Percentiles rank a stretch among this genome's conserved stretches.
phyloP scores from a whole-genome alignment of 2,888 invertebrate genomes.

The Acanthosepion pharaonis region DNA sequence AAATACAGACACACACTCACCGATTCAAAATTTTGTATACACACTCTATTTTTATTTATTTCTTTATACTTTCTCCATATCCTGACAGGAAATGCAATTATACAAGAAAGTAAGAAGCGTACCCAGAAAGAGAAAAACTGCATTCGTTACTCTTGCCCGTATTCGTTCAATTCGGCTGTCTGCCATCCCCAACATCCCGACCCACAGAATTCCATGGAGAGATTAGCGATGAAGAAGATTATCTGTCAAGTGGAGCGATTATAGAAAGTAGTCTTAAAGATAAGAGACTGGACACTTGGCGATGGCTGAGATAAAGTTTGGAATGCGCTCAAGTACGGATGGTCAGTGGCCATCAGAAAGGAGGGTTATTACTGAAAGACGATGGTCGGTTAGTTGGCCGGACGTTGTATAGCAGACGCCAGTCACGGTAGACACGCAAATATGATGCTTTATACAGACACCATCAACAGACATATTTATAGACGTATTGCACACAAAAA shows the following conservation, averaged over 20 bases:
- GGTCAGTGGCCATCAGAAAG: background rate
- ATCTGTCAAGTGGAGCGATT: conserved; percentile 33
- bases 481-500: no score
- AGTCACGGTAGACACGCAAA: background rate
- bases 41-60: no score
- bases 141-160: no score
- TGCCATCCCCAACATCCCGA: background rate
- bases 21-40: no score
- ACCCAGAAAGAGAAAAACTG: no score
- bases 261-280: background rate
- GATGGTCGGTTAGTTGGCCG: background rate
- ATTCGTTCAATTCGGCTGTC: no score
- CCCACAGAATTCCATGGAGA: background rate
- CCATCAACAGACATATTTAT: no score
- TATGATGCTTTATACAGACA: no score
- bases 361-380: background rate
- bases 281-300: background rate
- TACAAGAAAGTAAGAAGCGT: no score
- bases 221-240: background rate
- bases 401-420: background rate
- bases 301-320: background rate
- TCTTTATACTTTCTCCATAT: no score
- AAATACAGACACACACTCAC: no score
- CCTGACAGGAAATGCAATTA: no score
- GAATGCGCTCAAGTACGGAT: background rate